phyloP scores from a whole-genome alignment of 2,797 vertebrate genomes.

The Spinus pinus region DNA sequence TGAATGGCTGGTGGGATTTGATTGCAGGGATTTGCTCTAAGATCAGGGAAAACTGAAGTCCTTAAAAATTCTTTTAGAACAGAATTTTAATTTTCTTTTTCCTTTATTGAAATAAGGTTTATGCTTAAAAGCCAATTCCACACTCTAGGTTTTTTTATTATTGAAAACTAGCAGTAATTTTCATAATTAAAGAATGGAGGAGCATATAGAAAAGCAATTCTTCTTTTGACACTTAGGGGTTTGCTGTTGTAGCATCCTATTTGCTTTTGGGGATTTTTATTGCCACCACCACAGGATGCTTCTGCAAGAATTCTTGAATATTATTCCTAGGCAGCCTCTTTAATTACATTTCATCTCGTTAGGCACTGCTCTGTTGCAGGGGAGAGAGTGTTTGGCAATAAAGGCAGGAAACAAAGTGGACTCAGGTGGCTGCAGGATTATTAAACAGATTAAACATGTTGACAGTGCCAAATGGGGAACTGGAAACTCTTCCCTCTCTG shows the following conservation, averaged over 20 bases:
- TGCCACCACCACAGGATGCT: not conserved
- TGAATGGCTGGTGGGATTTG: not conserved
- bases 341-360: constrained; percentile 46
- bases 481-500: not conserved
- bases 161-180: not conserved
- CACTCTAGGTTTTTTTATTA: not conserved
- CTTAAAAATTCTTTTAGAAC: not conserved
- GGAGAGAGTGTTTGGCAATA: not conserved
- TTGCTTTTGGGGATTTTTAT: not conserved
- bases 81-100: not conserved
- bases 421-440: constrained; percentile 48
- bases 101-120: not conserved
- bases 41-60: not conserved
- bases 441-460: constrained; percentile 56
- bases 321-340: not conserved
- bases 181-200: not conserved
- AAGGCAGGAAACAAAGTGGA: constrained; percentile 38
- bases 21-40: not conserved
- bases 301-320: constrained; percentile 16
- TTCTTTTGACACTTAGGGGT: not conserved
- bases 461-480: constrained; percentile 1
- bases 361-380: not conserved
- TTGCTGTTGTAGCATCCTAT: not conserved
- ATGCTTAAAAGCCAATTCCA: constrained; percentile 1
- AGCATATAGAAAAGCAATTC: not conserved